Conservation (phyloP, 1,140 invertebrate genomes). For the Sminthurides bifidus region DNA sequence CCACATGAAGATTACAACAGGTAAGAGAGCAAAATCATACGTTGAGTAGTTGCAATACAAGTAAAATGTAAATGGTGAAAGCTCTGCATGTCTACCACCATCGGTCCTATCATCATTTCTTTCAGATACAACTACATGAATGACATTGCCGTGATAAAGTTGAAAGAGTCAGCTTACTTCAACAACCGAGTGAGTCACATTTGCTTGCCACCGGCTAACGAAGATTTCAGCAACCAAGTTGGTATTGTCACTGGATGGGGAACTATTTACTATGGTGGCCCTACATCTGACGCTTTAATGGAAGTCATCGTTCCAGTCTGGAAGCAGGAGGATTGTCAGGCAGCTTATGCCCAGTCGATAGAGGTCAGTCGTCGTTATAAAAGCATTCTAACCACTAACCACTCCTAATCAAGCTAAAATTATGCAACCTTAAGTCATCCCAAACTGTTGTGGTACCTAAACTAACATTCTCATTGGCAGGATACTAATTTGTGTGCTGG, state of each 20-base stretch:
- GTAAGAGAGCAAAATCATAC: slow-evolving; percentile 4
- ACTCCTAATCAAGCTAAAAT: not conserved
- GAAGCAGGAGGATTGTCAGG: slow-evolving; percentile 54
- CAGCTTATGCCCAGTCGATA: slow-evolving; percentile 48
- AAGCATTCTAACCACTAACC: not conserved
- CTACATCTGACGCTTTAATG: slow-evolving; percentile 54
- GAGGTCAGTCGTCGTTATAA: slow-evolving; percentile 26
- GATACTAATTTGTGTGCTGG: slow-evolving; percentile 60
- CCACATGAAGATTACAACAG: slow-evolving; percentile 51
- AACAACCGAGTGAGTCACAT: slow-evolving; percentile 70
- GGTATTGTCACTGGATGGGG: slow-evolving; percentile 68
- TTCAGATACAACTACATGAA: slow-evolving; percentile 51
- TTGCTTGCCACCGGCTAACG: slow-evolving; percentile 56
- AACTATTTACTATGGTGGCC: slow-evolving; percentile 48
- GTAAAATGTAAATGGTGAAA: not conserved
- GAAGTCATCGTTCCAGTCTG: slow-evolving; percentile 69
- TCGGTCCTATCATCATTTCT: too few relatives aligned
- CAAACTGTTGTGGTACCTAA: not conserved
- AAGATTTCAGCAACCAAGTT: slow-evolving; percentile 48
- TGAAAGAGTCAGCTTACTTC: slow-evolving; percentile 54
- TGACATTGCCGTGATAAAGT: slow-evolving; percentile 66
- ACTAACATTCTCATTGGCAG: slow-evolving; percentile 35
- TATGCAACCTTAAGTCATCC: not conserved
- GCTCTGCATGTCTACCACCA: not conserved
- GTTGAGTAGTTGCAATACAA: not conserved